Base-by-base conservation (phyloP, 2,797 vertebrate genomes). In the Rhabdophis nuchalis region DNA sequence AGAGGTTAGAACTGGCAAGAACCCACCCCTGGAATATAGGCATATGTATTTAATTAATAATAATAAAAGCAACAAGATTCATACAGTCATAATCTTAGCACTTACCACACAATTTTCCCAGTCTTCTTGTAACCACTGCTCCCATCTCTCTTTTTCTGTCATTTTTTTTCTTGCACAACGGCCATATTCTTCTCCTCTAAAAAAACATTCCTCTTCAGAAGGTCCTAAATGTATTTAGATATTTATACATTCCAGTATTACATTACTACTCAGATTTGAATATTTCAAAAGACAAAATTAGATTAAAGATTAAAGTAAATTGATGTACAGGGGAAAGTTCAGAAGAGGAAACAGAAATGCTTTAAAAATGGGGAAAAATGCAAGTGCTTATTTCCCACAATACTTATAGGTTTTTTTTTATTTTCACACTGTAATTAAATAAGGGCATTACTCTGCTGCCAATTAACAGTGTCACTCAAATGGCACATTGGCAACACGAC, bases 91-190 rank as follows among this genome's bases (percentile, higher is more conserved):
- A 95, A 86, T 52, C 16, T 23, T 68, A 86, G 23, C n/a, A 96
- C 97, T 98, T 96, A 99, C 99, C 97, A 95, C 94, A 96, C 98
- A 99, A 95, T 99, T 98, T 96, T 99, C 98, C 99, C 99, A 99
- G 93, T 99, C 99, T 96, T 99, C 99, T 91, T 98, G 98, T 68
- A 98, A 96, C 93, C 98, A 98, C 88, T 97, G 98, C 94, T 98
- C 97, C 98, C 98, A 98, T 94, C 97, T 98, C 93, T 98, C 98
- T 92, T 97, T 96, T 92, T 98, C 97, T 57, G 96, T 97, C 64
- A 95, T 94, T 95, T 93, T 97, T 96, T 96, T 97, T 94, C 96
- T 97, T 93, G 92, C 94, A 92, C 60, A 91, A 93, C 96, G 92
- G 89, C 91, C 85, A 27, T 96, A 86, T 36, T 96, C 95, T 95